Evolutionary conservation across 2,113 vertebrate species (phyloP).

Genomic region (Gadus chalcogrammus): DNA sequence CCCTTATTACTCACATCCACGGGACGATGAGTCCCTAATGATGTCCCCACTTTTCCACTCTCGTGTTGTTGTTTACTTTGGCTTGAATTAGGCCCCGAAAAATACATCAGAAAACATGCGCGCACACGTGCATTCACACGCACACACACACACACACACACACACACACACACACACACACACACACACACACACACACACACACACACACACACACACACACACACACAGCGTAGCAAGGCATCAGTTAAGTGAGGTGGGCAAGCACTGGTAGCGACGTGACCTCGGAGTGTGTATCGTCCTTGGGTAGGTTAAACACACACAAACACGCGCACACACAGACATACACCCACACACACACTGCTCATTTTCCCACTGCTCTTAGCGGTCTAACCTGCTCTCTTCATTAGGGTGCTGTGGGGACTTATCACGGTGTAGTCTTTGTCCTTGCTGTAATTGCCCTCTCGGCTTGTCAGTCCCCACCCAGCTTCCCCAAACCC

Average conservation of each 20-base stretch:
- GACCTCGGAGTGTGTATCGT: slow-evolving; percentile 65
- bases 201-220: slow-evolving; percentile 19
- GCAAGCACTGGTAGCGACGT: slow-evolving; percentile 51
- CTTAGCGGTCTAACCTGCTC: slow-evolving; percentile 68
- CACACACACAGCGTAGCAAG: too few relatives aligned
- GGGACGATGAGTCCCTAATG: slow-evolving; percentile 26
- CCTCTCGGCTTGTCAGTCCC: slow-evolving; percentile 77
- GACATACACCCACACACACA: slow-evolving; percentile 48
- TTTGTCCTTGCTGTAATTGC: slow-evolving; percentile 79
- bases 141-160: too few relatives aligned
- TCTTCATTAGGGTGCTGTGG: slow-evolving; percentile 74
- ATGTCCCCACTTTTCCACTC: slow-evolving; percentile 58
- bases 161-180: too few relatives aligned
- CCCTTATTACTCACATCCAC: slow-evolving; percentile 39
- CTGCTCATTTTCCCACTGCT: slow-evolving; percentile 62
- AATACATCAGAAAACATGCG: not conserved
- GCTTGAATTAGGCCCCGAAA: slow-evolving; percentile 34
- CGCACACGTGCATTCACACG: too few relatives aligned
- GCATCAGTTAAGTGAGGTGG: slow-evolving; percentile 59
- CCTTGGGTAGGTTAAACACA: slow-evolving; percentile 63
- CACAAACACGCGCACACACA: slow-evolving; percentile 35
- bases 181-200: too few relatives aligned
- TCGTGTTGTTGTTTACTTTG: slow-evolving; percentile 54
- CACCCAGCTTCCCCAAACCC: slow-evolving; percentile 18
- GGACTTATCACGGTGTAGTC: slow-evolving; percentile 78